Evolutionary conservation across 2,888 invertebrate genomes (phyloP), one percentile per base, ranked within the genome.

Genomic region (Syrista parreyssii): DNA sequence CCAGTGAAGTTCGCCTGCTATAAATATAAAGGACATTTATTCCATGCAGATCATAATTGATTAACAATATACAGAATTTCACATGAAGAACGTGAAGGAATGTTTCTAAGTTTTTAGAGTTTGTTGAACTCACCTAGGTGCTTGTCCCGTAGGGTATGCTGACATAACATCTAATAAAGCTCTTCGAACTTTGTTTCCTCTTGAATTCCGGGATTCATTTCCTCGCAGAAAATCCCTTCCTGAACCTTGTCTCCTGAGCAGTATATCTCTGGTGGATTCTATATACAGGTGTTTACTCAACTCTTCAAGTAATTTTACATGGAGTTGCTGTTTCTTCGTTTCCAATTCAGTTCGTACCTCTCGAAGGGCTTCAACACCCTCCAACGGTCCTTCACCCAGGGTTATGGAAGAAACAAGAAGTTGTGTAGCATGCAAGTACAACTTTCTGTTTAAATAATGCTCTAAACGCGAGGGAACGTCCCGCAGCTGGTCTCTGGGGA

Each of bases 381-480:
- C 94, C 36, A 98, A 92, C 55, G 95, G 95, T 12, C 95, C 96
- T 87, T 95, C 95, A 68, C 96, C 94, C 78, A 94, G 92, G 30
- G 94, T 92, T 3, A 95, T 92, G 11, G 96, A 96, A 83, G 95
- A 95, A 34, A 95, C 95, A 32, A 97, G 92, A 72, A 96, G 93
- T 87, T 96, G 94, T n/a, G 98, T 97, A 35, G 97, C 97, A 88
- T 96, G 96, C 79, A 98, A 92, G 91, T 97, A 98, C 82, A 97
- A 95, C 81, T 97, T 97, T 81, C 94, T 94, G 12, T 93, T 91
- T 81, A 96, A 92, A 86, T 94, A 94, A 76, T 92, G 93, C 75
- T 94, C 94, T 79, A 97, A 92, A 85, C 94, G 93, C 79, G 94
- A 94, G 73, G 96, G 95, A 79, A 96, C 95, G 90, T 95, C 95